Evolutionary conservation across 2,888 invertebrate genomes (phyloP).

Genomic region (Athalia circularis): DNA sequence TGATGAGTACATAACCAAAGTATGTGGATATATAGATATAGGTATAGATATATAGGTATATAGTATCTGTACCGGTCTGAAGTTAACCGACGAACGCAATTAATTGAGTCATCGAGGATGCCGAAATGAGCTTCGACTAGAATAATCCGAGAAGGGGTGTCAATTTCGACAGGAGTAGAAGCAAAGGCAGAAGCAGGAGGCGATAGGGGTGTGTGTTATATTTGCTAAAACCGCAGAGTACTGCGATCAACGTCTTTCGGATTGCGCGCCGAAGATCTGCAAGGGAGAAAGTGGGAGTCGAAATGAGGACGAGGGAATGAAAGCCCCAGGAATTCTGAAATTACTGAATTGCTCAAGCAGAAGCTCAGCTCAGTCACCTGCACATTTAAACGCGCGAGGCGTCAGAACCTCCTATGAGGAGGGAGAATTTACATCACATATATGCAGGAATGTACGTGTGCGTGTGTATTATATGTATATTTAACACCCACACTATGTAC

Average conservation of each 20-base stretch:
- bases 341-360: constrained; percentile 7
- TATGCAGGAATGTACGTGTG: background rate
- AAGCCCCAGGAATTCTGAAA: constrained; percentile 11
- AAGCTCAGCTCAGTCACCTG: background rate
- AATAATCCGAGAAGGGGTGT: background rate
- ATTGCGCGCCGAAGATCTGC: background rate
- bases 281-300: background rate
- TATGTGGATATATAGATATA: too few relatives aligned
- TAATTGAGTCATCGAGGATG: constrained; percentile 17
- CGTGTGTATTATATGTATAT: background rate
- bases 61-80: background rate
- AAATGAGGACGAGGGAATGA: background rate
- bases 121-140: constrained; percentile 31
- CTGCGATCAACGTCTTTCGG: background rate
- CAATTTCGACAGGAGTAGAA: background rate
- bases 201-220: background rate
- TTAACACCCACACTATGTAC: background rate
- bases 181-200: background rate
- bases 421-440: background rate
- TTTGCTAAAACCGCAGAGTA: background rate
- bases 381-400: background rate
- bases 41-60: too few relatives aligned
- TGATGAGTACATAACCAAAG: too few relatives aligned
- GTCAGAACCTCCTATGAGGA: background rate
- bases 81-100: constrained; percentile 15